Percentiles rank a stretch among this genome's conserved stretches.
phyloP scores from a whole-genome alignment of 2,888 invertebrate species.

The Thysanoteuthis rhombus region DNA sequence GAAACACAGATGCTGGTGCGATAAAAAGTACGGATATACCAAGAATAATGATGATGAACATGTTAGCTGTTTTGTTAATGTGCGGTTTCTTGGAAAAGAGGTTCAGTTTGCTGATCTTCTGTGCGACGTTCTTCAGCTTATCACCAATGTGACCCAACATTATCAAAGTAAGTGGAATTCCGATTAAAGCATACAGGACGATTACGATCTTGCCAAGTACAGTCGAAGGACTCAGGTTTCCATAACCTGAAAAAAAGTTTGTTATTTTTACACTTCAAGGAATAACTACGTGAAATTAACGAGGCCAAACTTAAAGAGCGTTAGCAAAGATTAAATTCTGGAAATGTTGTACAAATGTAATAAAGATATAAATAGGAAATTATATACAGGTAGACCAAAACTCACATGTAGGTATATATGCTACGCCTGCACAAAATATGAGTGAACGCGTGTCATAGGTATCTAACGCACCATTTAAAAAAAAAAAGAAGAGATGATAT shows the following conservation, averaged over 20 bases:
- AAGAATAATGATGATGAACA: conserved; percentile 50
- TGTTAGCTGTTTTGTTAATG: conserved; percentile 54
- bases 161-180: conserved; percentile 58
- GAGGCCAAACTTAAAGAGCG: too few species aligned
- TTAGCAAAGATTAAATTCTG: too few species aligned
- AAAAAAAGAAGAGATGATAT: too few species aligned
- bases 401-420: too few species aligned
- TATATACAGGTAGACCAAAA: too few species aligned
- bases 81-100: conserved; percentile 51
- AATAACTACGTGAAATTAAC: too few species aligned
- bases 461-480: too few species aligned
- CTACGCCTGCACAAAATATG: too few species aligned
- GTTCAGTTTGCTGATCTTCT: conserved; percentile 49
- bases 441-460: too few species aligned
- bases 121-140: conserved; percentile 46
- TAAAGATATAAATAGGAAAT: too few species aligned
- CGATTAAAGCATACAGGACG: conserved; percentile 57
- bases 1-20: conserved; percentile 50
- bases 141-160: conserved; percentile 56
- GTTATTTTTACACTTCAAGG: too few species aligned
- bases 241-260: conserved; percentile 54
- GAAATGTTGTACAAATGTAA: too few species aligned
- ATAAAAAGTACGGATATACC: conserved; percentile 52
- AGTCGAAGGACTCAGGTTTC: conserved; percentile 56
- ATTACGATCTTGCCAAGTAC: conserved; percentile 51